phyloP scores from a whole-genome alignment of 2,797 vertebrate species.

The Spheniscus humboldti region DNA sequence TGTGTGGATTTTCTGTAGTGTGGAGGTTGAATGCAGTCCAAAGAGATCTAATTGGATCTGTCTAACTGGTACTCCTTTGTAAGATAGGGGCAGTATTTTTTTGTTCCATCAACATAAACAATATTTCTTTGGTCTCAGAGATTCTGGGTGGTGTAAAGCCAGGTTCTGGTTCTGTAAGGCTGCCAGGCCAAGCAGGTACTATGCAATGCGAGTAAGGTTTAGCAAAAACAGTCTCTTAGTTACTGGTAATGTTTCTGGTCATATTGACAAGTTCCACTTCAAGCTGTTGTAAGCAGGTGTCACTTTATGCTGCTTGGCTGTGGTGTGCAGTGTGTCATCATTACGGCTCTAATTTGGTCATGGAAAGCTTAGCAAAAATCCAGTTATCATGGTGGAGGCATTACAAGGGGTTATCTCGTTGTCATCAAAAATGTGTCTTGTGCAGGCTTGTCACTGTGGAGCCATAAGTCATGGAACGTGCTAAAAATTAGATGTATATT shows the following conservation, averaged over 20 bases:
- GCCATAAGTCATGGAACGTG: neutral
- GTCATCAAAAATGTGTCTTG: slow-evolving; percentile 15
- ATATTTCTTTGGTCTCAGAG: neutral
- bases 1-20: neutral
- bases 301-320: slow-evolving; percentile 34
- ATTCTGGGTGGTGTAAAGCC: neutral
- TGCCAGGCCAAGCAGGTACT: neutral
- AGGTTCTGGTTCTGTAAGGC: neutral
- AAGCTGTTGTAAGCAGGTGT: slow-evolving; percentile 47
- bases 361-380: slow-evolving; percentile 62
- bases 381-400: slow-evolving; percentile 52
- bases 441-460: neutral
- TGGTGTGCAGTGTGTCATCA: slow-evolving; percentile 2
- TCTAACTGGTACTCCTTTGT: neutral
- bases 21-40: neutral
- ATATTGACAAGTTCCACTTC: neutral
- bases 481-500: neutral
- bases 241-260: neutral
- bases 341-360: slow-evolving; percentile 46
- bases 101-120: neutral
- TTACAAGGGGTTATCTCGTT: slow-evolving; percentile 41
- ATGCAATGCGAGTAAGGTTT: neutral
- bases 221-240: neutral
- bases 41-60: neutral
- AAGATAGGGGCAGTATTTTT: neutral